phyloP scores from a whole-genome alignment of 2,888 invertebrate genomes.

The Orthosia gracilis region DNA sequence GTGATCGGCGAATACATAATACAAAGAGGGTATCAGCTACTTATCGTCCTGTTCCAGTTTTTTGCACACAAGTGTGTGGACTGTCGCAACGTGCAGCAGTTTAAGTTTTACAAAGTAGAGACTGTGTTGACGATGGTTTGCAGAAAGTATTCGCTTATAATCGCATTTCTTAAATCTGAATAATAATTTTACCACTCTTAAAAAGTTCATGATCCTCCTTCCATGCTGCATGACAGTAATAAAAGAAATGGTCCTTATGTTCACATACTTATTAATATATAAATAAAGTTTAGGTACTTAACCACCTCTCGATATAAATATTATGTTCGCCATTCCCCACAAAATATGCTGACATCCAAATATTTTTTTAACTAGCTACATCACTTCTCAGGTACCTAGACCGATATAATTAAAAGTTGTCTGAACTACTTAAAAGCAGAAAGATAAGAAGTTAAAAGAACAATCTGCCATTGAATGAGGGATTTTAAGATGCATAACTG shows the following conservation, averaged over 20 bases:
- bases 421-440: slow-evolving; percentile 24
- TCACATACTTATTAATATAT: no score
- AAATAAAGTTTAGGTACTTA: no score
- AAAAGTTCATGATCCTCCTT: no score
- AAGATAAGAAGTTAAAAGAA: slow-evolving; percentile 64
- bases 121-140: not conserved
- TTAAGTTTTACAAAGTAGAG: not conserved
- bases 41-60: slow-evolving; percentile 54
- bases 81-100: not conserved
- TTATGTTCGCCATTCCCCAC: no score
- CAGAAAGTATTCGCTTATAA: not conserved
- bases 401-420: slow-evolving; percentile 34
- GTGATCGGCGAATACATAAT: slow-evolving; percentile 36
- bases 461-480: slow-evolving; percentile 74
- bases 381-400: not conserved
- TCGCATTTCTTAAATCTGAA: no score
- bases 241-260: no score
- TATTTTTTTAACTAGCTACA: no score
- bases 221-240: no score
- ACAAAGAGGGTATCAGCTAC: slow-evolving; percentile 30
- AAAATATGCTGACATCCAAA: no score
- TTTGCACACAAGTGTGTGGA: slow-evolving; percentile 7
- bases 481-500: slow-evolving; percentile 79
- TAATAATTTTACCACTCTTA: no score
- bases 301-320: no score